Percentiles rank a stretch among this genome's conserved stretches.
Evolutionary conservation across 2,888 invertebrate genomes (phyloP).

Genomic region (Charanyca ferruginea): DNA sequence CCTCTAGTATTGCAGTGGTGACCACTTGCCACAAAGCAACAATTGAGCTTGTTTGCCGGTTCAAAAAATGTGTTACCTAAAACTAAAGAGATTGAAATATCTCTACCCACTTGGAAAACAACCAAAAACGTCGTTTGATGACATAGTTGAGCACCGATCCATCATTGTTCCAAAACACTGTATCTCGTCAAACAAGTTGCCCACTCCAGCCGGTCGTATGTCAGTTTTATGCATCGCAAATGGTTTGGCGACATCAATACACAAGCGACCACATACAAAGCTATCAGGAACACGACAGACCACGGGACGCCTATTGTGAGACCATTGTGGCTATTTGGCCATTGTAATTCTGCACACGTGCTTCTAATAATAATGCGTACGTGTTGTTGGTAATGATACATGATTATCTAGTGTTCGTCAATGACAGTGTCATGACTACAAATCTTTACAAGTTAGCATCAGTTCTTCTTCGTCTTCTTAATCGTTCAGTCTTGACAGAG

Average conservation of each 20-base stretch:
- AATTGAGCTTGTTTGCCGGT: no score
- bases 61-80: no score
- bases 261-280: conserved; percentile 67
- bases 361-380: conserved; percentile 49
- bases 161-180: conserved; percentile 19
- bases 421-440: conserved; percentile 5
- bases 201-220: conserved; percentile 43
- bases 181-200: conserved; percentile 32
- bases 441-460: conserved; percentile 24
- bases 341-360: conserved; percentile 62
- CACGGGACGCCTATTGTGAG: conserved; percentile 65
- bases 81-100: no score
- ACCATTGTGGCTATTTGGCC: conserved; percentile 61
- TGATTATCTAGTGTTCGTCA: conserved; percentile 26
- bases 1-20: no score
- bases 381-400: conserved; percentile 34
- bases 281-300: conserved; percentile 67
- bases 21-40: no score
- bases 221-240: conserved; percentile 57
- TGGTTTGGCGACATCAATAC: conserved; percentile 63
- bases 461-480: no score
- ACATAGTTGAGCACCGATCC: conserved; percentile 2
- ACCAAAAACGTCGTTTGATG: background rate
- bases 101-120: conserved; percentile 3
- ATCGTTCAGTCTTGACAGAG: no score